Base-by-base conservation (phyloP, 2,113 vertebrate genomes). In the Tenrec ecaudatus region DNA sequence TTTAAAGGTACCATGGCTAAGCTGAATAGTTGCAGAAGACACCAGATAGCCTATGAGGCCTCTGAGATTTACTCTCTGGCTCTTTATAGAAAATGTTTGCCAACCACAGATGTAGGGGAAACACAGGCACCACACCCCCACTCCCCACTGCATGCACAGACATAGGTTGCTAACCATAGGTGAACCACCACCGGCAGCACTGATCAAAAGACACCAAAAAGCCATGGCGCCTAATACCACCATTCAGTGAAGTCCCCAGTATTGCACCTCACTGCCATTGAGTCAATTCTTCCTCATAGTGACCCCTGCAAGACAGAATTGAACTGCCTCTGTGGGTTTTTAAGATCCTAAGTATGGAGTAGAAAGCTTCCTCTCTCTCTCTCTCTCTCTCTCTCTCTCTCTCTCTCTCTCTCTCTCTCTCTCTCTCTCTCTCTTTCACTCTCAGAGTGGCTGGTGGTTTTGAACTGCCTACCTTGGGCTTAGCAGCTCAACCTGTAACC, bases 111-210 rank as follows among this genome's bases (percentile, higher is more conserved):
- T 36, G 11, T 66, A 86, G 64, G 62, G 84, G 43, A 94, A 78
- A 47, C 58, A 58, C 8, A 12, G 23, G 31, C 16, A 87, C 3
- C 47, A 53, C 47, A 10, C 47, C 47, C 2, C 47, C 47, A 53
- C 47, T 14, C 47, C 84, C 25, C 62, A 19, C 0, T 47, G 53
- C 1, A 0, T 12, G 11, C 27, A 47, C 3, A 2, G 0, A 5
- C 22, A 2, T 22, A 0, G 14, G 78, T 27, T 66, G 47, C 47
- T 53, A 53, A 53, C 47, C 47, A 53, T 14, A 53, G 47, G 47
- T 53, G 25, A 20, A 3, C 25, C 57, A 31, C 62, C 73, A 22
- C 6, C 58, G n/a, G 0, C 0, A 10, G 4, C 36, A 38, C 69
- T 0, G 1, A 53, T 53, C 23, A 2, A 20, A 33, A 83, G 27